Base-by-base conservation (phyloP, 2,797 vertebrate species). In the Paedocypris micromegethes region DNA sequence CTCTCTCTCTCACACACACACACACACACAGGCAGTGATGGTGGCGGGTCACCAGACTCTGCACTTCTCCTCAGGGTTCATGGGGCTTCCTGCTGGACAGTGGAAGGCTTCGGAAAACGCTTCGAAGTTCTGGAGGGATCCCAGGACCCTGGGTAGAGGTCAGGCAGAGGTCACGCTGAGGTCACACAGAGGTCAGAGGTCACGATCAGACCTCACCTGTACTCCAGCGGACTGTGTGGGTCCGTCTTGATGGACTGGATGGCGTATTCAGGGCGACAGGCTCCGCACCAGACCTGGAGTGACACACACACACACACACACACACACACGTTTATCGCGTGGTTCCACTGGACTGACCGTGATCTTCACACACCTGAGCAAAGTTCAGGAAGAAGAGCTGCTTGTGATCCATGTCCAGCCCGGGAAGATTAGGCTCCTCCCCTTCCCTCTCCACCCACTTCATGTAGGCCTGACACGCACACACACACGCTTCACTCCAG, bases 341-440 rank as follows among this genome's bases (percentile, higher is more conserved):
- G 23, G 23, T 23, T 23, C 23, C 38, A 9, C 0, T 3, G 68
- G 48, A 48, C 5, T 58, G 53, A 52, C 52, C 62, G 57, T 62
- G 57, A 71, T 38, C 38, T 23, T 73, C 58, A 79, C 82, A 85
- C 72, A 97, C 96, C 91, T 98, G 96, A 62, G 94, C 96, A 76
- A 96, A 99, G 84, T 94, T 97, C 70, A 99, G 86, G 81, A 99
- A 98, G 86, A 99, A 99, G 58, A 99, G 92, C 79, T 98, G 96
- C 62, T 93, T 88, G 73, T 93, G 90, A 75, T 94, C 90, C 84
- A 99, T 83, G 58, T 93, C 86, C 73, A 99, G 83, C 40, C 96
- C 96, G 0, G 96, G 96, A 56, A 99, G 80, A 74, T 55, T 88
- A 49, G 86, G 86, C 58, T 97, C 96, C 72, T 89, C 89, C 5